A percentile compares a stretch with the other conserved stretches of the same genome.
These are phyloP conservation scores for Babyrousa celebensis DNA, from an alignment of 2,797 vertebrate species.

Conservation along the genomic window DNA sequence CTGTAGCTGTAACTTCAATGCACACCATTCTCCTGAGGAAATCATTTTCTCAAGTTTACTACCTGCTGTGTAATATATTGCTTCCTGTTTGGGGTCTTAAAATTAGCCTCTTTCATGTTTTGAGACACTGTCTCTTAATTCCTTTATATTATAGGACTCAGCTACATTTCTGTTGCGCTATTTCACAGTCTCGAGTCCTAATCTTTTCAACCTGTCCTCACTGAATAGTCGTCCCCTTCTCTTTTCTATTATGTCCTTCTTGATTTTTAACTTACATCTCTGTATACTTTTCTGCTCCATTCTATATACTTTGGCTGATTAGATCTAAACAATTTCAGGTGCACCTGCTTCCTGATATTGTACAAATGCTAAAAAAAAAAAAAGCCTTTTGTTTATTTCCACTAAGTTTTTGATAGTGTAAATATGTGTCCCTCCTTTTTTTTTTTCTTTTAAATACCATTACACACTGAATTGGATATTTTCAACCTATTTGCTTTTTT, in stretches of 20 bases:
- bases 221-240: not conserved
- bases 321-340: not conserved
- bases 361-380: not conserved
- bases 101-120: not conserved
- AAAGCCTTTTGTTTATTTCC: not conserved
- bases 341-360: not conserved
- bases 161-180: not conserved
- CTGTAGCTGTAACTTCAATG: not conserved
- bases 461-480: not conserved
- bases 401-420: not conserved
- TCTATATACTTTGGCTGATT: not conserved
- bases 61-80: not conserved
- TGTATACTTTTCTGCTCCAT: not conserved
- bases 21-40: not conserved
- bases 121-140: not conserved
- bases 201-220: not conserved
- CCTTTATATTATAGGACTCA: not conserved
- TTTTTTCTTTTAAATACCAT: not conserved
- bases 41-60: conserved; percentile 5
- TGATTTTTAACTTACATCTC: not conserved
- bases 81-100: not conserved
- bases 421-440: not conserved
- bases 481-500: not conserved
- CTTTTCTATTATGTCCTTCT: not conserved
- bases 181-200: not conserved